Conservation (phyloP, 2,113 vertebrate genomes). For the Coptodon bakossiorum region DNA sequence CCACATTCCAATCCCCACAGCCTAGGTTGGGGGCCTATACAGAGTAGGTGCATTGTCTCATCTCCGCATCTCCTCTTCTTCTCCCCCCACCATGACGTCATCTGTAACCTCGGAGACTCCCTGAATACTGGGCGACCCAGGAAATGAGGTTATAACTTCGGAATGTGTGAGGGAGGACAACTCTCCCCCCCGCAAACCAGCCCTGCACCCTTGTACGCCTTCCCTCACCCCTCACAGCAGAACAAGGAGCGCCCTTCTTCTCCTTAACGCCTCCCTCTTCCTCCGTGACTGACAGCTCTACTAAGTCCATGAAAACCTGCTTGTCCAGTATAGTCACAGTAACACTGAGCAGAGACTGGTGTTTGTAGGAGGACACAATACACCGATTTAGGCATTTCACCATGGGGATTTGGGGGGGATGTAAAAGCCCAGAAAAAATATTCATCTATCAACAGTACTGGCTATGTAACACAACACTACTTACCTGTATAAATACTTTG, state of each 20-base stretch:
- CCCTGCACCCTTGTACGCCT: not conserved
- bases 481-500: constrained; percentile 32
- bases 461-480: not conserved
- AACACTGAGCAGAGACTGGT: not conserved
- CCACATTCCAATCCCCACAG: not conserved
- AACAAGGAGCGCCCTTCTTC: constrained; percentile 57
- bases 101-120: constrained; percentile 58
- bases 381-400: not conserved
- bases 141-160: constrained; percentile 67
- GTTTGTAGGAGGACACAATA: not conserved
- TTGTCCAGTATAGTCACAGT: constrained; percentile 20
- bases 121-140: constrained; percentile 53
- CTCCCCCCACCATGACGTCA: constrained; percentile 61
- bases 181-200: not conserved
- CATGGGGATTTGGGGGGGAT: not conserved
- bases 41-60: constrained; percentile 26
- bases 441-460: not conserved
- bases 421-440: not conserved
- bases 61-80: constrained; percentile 29
- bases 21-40: not conserved
- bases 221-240: not conserved
- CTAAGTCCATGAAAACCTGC: constrained; percentile 23
- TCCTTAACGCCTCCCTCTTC: not conserved
- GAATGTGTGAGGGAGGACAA: constrained; percentile 58
- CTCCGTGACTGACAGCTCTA: constrained; percentile 25